Evolutionary conservation across 2,888 invertebrate species (phyloP), one percentile per base, ranked within the genome.

Genomic region (Nemurella pictetii): DNA sequence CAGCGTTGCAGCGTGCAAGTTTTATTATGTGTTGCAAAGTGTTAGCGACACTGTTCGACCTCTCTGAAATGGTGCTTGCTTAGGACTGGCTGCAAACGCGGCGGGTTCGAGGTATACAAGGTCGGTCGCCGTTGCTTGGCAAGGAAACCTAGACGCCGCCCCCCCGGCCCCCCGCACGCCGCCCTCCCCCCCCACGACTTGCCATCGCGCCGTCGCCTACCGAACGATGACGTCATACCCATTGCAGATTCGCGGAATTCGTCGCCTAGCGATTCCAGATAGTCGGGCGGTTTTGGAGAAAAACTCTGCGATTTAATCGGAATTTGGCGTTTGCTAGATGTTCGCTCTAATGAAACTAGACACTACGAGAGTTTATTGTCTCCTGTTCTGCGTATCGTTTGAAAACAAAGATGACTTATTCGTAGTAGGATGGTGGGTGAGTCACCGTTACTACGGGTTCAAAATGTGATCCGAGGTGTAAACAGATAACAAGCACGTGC

Each of bases 201-300:
- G n/a, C n/a, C n/a, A n/a, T n/a, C n/a, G n/a, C 73, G 9, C 29
- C 27, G 12, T 15, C 75, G 27, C 29, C 29, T 73, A 4, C 26
- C 26, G 73, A 9, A 2, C 75, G 75, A 29, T 86, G 85, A 85
- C 85, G 86, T 86, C 85, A 86, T 84, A 84, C 85, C 30, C 27
- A 83, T 85, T 85, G 85, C 85, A 83, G 35, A 86, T 86, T 86
- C 85, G 83, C 75, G 84, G 86, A 85, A 86, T 9, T 25, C 12
- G 9, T 3, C 5, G 80, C 29, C 4, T 3, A n/a, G 28, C 80
- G 20, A 12, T 30, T 32, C 32, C 30, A 29, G 32, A 15, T n/a
- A 80, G 9, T 80, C 30, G 30, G 32, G n/a, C 80, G 30, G 29
- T 29, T 29, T 80, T 80, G 26, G 27, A 75, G 75, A 75, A 75